These are phyloP conservation scores for Aurelia sp. DNA, from an alignment of 30 jellyfish, hydroid and myxozoan genomes.

Conservation along the genomic window DNA sequence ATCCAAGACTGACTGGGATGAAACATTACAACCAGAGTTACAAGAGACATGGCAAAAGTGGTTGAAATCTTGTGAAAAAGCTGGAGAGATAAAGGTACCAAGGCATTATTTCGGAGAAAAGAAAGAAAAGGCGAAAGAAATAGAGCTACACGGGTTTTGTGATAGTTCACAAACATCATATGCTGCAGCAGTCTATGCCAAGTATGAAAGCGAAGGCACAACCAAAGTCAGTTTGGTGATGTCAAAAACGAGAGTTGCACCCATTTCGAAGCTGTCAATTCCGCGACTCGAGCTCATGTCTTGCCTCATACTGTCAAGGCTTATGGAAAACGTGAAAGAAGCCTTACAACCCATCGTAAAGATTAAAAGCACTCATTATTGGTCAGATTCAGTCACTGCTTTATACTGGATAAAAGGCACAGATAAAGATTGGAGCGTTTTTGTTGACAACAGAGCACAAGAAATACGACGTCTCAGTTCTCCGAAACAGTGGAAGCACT, in stretches of 20 bases:
- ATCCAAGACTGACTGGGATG: constrained; percentile 34
- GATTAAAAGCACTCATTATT: not conserved
- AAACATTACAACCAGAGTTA: not conserved
- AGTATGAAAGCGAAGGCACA: not conserved
- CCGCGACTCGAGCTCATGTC: constrained; percentile 57
- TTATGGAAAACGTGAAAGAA: constrained; percentile 15
- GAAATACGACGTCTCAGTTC: constrained; percentile 28
- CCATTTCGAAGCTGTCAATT: constrained; percentile 21
- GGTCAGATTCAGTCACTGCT: constrained; percentile 39
- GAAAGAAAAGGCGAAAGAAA: constrained; percentile 15
- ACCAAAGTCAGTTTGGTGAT: constrained; percentile 3
- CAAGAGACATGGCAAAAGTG: not conserved
- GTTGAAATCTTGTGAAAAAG: not conserved
- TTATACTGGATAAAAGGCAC: constrained; percentile 46
- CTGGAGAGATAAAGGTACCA: not conserved
- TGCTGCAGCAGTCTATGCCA: constrained; percentile 39
- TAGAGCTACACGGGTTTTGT: constrained; percentile 51
- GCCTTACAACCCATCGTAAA: not conserved
- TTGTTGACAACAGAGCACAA: constrained; percentile 50
- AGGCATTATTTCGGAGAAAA: constrained; percentile 18
- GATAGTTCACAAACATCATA: constrained; percentile 55
- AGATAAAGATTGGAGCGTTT: constrained; percentile 22
- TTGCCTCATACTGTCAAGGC: constrained; percentile 17
- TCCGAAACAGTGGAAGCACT: constrained; percentile 26
- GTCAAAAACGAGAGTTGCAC: constrained; percentile 66